These are phyloP conservation scores for Kryphioiulus occultus DNA, from an alignment of 2,888 invertebrate species.

Conservation along the genomic window DNA sequence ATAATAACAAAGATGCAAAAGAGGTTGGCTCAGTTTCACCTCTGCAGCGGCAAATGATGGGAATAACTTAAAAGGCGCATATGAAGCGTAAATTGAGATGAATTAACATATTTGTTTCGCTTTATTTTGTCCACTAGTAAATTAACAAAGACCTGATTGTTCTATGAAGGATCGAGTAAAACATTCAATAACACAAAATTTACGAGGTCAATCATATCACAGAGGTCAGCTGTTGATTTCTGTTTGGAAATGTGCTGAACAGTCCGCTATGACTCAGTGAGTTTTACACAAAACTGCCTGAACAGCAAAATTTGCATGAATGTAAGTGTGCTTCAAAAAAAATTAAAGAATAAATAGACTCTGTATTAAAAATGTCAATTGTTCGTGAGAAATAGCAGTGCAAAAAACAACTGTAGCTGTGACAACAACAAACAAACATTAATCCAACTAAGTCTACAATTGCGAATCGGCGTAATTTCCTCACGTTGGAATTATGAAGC, in stretches of 20 bases:
- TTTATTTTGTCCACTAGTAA: background rate
- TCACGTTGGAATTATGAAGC: background rate
- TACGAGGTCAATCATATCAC: background rate
- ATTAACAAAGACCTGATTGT: background rate
- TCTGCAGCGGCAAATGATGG: background rate
- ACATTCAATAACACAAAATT: background rate
- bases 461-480: background rate
- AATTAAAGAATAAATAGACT: background rate
- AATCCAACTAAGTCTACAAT: background rate
- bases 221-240: background rate
- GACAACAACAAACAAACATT: background rate
- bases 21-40: background rate
- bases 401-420: background rate
- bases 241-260: background rate
- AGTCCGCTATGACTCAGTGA: background rate
- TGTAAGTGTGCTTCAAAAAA: background rate
- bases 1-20: background rate
- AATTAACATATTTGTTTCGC: background rate
- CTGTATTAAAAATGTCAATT: background rate
- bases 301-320: background rate
- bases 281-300: background rate
- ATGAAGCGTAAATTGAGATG: background rate
- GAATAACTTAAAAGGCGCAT: background rate
- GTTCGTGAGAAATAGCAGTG: background rate
- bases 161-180: background rate